These are phyloP conservation scores for Beris chalybata DNA, from an alignment of 2,888 invertebrate species.

Conservation along the genomic window DNA sequence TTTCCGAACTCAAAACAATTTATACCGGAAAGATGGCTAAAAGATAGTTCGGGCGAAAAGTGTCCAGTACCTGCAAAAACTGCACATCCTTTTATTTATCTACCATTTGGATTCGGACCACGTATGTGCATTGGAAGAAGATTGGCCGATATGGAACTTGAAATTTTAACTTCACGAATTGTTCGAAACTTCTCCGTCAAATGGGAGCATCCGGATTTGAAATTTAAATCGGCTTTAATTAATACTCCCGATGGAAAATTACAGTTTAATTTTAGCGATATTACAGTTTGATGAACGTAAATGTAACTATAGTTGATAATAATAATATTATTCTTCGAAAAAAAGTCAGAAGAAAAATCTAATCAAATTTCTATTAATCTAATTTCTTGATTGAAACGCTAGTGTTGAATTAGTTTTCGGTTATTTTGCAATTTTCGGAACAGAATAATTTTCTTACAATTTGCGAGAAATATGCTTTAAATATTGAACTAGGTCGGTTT, in stretches of 20 bases:
- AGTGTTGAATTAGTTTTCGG: too few relatives aligned
- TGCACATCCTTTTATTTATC: conserved; percentile 48
- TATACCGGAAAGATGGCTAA: conserved; percentile 71
- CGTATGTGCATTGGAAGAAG: conserved; percentile 72
- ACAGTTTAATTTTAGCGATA: conserved; percentile 47
- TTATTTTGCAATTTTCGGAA: too few relatives aligned
- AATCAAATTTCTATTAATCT: too few relatives aligned
- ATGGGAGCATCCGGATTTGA: conserved; percentile 41
- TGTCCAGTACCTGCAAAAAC: conserved; percentile 35
- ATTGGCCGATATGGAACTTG: conserved; percentile 74
- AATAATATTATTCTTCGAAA: not conserved
- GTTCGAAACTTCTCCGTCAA: conserved; percentile 47
- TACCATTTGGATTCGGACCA: conserved; percentile 73
- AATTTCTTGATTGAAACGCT: too few relatives aligned
- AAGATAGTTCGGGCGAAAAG: not conserved
- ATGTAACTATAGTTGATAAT: not conserved
- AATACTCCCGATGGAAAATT: conserved; percentile 51
- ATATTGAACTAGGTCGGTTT: too few relatives aligned
- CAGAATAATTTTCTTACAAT: too few relatives aligned
- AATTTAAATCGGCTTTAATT: conserved; percentile 49
- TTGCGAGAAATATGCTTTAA: too few relatives aligned
- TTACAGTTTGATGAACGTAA: not conserved
- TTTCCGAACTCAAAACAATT: conserved; percentile 65
- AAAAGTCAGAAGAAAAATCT: too few relatives aligned
- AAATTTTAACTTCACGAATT: conserved; percentile 57